A percentile compares a stretch with the other conserved stretches of the same genome.
Conservation (phyloP, 2,888 invertebrate genomes). For the Hipparchia semele region DNA sequence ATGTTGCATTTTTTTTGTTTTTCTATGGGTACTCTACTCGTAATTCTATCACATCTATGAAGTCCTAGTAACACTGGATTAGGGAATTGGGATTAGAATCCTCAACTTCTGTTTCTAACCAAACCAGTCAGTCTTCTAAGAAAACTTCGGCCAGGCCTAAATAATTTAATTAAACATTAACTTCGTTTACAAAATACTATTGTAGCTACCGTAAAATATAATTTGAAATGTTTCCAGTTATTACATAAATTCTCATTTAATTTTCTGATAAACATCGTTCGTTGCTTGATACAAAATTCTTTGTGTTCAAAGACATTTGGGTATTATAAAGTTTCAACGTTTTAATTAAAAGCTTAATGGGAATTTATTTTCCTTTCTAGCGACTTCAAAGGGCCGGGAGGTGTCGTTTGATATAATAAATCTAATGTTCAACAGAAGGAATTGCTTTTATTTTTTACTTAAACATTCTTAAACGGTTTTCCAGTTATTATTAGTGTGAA, state of each 20-base stretch:
- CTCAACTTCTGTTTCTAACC: not conserved
- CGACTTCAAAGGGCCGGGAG: slow-evolving; percentile 77
- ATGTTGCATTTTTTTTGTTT: not conserved
- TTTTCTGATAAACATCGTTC: slow-evolving; percentile 32
- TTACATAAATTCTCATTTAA: slow-evolving; percentile 25
- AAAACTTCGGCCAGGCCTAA: not conserved
- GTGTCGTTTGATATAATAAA: slow-evolving; percentile 76
- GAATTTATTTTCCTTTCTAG: slow-evolving; percentile 71
- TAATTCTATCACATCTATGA: not conserved
- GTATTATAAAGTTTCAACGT: slow-evolving; percentile 55
- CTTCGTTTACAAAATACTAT: not conserved
- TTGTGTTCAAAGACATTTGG: slow-evolving; percentile 43
- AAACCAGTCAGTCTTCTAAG: no score
- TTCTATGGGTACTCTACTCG: not conserved
- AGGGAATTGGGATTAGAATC: not conserved
- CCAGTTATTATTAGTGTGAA: not conserved
- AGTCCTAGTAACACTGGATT: not conserved
- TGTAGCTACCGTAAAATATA: slow-evolving; percentile 2
- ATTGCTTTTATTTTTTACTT: slow-evolving; percentile 20
- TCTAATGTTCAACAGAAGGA: slow-evolving; percentile 54
- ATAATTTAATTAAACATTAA: not conserved
- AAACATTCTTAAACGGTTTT: slow-evolving; percentile 13
- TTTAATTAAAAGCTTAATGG: slow-evolving; percentile 74
- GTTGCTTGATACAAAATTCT: slow-evolving; percentile 25
- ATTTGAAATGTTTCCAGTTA: slow-evolving; percentile 16